Percentiles rank a stretch among this genome's conserved stretches.
These are phyloP conservation scores for Diploptera punctata DNA, from an alignment of 2,888 invertebrate genomes.

Conservation along the genomic window DNA sequence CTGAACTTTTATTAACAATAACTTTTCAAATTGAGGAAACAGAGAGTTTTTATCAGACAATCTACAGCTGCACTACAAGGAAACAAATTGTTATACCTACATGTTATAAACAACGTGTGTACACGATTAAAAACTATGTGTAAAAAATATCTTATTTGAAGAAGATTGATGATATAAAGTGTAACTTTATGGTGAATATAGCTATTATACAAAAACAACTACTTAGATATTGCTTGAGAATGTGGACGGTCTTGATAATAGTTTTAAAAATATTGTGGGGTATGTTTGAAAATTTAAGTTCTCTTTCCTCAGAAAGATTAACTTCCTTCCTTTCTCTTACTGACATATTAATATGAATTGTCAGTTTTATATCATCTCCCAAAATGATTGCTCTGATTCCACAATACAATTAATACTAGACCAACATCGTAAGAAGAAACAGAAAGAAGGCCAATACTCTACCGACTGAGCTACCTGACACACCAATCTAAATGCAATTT, in stretches of 20 bases:
- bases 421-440: too few relatives aligned
- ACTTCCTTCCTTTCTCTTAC: not conserved
- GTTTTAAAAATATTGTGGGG: constrained; percentile 17
- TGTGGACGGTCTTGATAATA: constrained; percentile 35
- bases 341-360: not conserved
- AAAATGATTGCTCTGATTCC: too few relatives aligned
- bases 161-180: constrained; percentile 2
- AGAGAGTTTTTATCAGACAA: not conserved
- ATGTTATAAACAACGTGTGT: constrained; percentile 29
- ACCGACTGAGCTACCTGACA: too few relatives aligned
- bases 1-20: not conserved
- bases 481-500: too few relatives aligned
- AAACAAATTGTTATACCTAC: constrained; percentile 13
- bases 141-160: constrained; percentile 20
- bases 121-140: constrained; percentile 21
- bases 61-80: constrained; percentile 8
- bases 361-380: not conserved
- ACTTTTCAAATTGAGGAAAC: constrained; percentile 22
- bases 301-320: not conserved
- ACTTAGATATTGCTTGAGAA: constrained; percentile 35
- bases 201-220: constrained; percentile 28
- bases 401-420: too few relatives aligned
- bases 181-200: constrained; percentile 20
- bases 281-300: not conserved
- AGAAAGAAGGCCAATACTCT: too few relatives aligned